Evolutionary conservation across 2,797 vertebrate species (phyloP).

Genomic region (Dromococcyx pavoninus): DNA sequence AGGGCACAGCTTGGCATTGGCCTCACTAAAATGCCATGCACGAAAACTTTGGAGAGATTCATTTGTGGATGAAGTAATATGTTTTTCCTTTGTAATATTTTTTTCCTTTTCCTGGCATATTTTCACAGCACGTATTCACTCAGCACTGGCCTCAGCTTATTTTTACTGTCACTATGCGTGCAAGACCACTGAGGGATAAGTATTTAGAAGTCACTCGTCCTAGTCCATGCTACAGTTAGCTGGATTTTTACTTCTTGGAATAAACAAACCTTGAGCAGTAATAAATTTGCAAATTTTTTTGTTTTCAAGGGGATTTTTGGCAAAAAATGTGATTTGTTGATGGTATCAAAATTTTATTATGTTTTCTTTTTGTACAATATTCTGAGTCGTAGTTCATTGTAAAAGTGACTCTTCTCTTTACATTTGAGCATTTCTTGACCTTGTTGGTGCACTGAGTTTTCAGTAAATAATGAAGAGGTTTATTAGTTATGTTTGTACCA

Average conservation of each 20-base stretch:
- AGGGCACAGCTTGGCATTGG: background rate
- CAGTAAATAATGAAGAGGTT: background rate
- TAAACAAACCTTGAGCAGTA: background rate
- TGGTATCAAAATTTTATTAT: background rate
- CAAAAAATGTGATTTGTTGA: background rate
- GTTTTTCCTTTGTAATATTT: too few relatives aligned
- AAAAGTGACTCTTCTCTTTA: background rate
- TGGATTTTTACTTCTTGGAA: constrained; percentile 37
- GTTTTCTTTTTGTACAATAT: background rate
- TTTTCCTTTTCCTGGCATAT: background rate
- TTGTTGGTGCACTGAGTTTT: background rate
- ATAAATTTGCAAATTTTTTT: background rate
- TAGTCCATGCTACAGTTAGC: background rate
- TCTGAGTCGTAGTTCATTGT: background rate
- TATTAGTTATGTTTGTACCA: background rate
- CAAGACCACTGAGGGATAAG: background rate
- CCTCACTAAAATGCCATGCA: background rate
- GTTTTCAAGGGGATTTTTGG: background rate
- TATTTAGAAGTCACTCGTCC: background rate
- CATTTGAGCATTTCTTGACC: background rate
- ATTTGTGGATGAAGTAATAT: background rate
- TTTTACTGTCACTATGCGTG: constrained; percentile 4
- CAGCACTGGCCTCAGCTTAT: background rate
- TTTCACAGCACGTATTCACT: background rate
- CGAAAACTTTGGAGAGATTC: background rate